These are phyloP conservation scores for Medauroidea extradentata DNA, from an alignment of 1,140 invertebrate genomes.

Conservation along the genomic window DNA sequence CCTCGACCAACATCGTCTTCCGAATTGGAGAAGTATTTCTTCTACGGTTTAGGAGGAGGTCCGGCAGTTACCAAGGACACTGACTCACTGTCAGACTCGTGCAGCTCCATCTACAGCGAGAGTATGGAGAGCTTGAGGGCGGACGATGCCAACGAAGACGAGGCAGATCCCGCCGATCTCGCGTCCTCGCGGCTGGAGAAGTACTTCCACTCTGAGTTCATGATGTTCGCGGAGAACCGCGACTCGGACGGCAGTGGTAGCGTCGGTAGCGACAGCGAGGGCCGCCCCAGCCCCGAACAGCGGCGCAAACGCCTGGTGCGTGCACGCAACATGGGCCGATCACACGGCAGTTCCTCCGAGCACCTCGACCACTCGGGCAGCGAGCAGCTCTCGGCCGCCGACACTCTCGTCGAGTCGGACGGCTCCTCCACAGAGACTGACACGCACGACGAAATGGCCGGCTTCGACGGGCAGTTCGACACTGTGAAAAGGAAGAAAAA, in stretches of 20 bases:
- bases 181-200: conserved; percentile 83
- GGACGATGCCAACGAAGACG: conserved; percentile 41
- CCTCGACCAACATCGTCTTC: conserved; percentile 65
- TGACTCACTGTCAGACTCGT: conserved; percentile 76
- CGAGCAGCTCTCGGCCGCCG: conserved; percentile 37
- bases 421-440: conserved; percentile 70
- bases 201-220: conserved; percentile 82
- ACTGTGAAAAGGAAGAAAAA: conserved; percentile 81
- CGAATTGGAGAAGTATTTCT: conserved; percentile 88
- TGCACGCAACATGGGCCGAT: conserved; percentile 71
- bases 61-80: conserved; percentile 34
- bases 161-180: conserved; percentile 59
- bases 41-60: conserved; percentile 74
- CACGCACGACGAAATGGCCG: conserved; percentile 50
- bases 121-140: conserved; percentile 63
- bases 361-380: conserved; percentile 41
- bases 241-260: conserved; percentile 81
- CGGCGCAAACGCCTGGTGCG: conserved; percentile 71
- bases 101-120: conserved; percentile 79
- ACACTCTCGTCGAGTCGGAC: not conserved
- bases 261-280: conserved; percentile 77
- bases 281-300: conserved; percentile 79
- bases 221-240: conserved; percentile 63
- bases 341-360: conserved; percentile 73
- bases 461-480: conserved; percentile 64